A percentile compares a stretch with the other conserved stretches of the same genome.
These are phyloP conservation scores for Corythornis cristatus DNA, from an alignment of 2,113 vertebrate genomes.

Conservation along the genomic window DNA sequence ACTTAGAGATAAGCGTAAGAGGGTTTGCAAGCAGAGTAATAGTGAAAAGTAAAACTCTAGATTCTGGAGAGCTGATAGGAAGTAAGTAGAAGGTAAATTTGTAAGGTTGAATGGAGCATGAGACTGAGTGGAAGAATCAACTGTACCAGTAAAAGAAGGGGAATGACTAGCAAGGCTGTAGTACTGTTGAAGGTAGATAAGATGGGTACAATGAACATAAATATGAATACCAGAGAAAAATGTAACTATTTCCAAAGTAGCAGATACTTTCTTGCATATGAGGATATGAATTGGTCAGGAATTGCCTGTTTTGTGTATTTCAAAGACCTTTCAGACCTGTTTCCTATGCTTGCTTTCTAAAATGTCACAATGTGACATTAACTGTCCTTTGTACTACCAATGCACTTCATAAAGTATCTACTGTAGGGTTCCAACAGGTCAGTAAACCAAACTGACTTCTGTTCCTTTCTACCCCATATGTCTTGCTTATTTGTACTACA, in stretches of 20 bases:
- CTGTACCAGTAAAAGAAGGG: background rate
- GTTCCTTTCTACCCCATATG: background rate
- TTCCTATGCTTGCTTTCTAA: background rate
- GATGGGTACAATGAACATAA: background rate
- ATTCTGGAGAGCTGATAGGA: background rate
- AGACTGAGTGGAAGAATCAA: background rate
- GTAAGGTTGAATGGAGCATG: background rate
- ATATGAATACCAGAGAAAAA: background rate
- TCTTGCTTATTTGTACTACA: background rate
- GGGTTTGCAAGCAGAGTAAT: background rate
- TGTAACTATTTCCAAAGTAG: background rate
- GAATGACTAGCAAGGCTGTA: background rate
- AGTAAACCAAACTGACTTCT: background rate
- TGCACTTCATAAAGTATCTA: background rate
- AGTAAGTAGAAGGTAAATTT: background rate
- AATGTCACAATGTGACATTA: background rate
- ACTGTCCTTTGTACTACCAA: background rate
- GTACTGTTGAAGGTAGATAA: background rate
- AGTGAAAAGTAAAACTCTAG: background rate
- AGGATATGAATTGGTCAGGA: background rate
- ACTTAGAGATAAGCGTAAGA: background rate
- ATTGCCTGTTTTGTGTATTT: background rate
- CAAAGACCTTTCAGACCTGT: background rate
- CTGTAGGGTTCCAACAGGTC: background rate
- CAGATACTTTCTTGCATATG: background rate